phyloP scores from a whole-genome alignment of 1,140 invertebrate species.

The Sesamia nonagrioides region DNA sequence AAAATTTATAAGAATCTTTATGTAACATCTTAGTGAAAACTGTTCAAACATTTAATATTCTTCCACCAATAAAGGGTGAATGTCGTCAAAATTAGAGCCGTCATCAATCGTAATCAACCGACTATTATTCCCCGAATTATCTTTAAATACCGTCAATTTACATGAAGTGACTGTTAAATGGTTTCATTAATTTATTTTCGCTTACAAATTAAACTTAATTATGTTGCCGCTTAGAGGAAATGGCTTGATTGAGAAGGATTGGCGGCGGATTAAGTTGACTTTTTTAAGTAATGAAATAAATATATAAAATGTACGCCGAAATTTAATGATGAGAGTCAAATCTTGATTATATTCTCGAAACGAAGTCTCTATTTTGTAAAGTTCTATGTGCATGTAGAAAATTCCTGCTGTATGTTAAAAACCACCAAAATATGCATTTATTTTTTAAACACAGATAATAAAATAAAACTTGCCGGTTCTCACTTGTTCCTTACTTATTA shows the following conservation, averaged over 20 bases:
- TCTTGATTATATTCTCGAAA: too few species aligned
- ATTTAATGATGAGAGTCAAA: too few species aligned
- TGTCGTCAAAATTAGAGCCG: neutral
- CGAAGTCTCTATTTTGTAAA: too few species aligned
- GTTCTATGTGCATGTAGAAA: too few species aligned
- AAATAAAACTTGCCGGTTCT: too few species aligned
- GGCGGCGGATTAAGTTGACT: neutral
- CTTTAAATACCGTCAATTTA: conserved; percentile 12
- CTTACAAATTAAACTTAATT: conserved; percentile 30
- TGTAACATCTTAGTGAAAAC: neutral
- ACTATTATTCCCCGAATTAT: neutral
- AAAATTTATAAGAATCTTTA: conserved; percentile 22
- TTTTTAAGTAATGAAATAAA: neutral
- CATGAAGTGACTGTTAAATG: conserved; percentile 6
- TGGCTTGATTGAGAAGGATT: neutral
- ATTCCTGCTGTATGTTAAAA: too few species aligned
- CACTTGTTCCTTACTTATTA: too few species aligned
- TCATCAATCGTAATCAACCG: neutral
- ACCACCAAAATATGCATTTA: too few species aligned
- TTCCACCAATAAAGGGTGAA: neutral
- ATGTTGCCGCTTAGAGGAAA: neutral
- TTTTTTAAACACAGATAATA: too few species aligned
- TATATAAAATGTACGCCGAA: too few species aligned
- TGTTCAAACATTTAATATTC: neutral
- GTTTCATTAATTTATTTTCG: conserved; percentile 22